A percentile compares a stretch with the other conserved stretches of the same genome.
These are phyloP conservation scores for Garra rufa DNA, from an alignment of 2,113 vertebrate genomes.

Conservation along the genomic window DNA sequence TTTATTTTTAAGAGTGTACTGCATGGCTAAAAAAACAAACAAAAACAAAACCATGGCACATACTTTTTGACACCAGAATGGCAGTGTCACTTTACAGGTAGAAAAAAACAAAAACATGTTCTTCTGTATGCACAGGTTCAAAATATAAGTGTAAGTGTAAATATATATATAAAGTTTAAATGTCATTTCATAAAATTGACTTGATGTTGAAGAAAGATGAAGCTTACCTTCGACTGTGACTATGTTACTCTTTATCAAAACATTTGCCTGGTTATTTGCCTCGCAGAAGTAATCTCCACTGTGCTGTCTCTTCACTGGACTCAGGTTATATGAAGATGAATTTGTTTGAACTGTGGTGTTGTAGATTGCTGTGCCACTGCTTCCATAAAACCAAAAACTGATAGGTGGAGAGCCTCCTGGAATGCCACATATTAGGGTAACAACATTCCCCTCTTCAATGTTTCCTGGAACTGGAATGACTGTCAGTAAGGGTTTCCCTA, in stretches of 20 bases:
- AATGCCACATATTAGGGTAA: slow-evolving; percentile 66
- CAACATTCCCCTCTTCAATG: slow-evolving; percentile 60
- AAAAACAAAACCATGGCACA: not conserved
- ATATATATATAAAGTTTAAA: too few species aligned
- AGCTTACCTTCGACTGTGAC: slow-evolving; percentile 63
- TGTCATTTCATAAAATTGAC: not conserved
- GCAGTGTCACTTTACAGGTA: not conserved
- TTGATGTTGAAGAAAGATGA: not conserved
- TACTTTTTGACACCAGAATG: not conserved
- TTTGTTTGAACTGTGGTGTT: not conserved
- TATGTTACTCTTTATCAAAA: not conserved
- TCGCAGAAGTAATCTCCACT: slow-evolving; percentile 70
- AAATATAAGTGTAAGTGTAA: too few species aligned
- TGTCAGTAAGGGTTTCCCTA: slow-evolving; percentile 47
- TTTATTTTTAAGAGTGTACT: too few species aligned
- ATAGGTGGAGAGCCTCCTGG: slow-evolving; percentile 65
- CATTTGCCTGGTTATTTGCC: slow-evolving; percentile 66
- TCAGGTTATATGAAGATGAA: slow-evolving; percentile 26
- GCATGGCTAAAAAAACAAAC: not conserved
- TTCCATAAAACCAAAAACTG: slow-evolving; percentile 67
- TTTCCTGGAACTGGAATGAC: slow-evolving; percentile 48
- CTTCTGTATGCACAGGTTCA: not conserved
- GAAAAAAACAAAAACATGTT: not conserved
- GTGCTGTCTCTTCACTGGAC: slow-evolving; percentile 37
- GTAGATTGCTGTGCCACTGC: not conserved